A percentile compares a stretch with the other conserved stretches of the same genome.
Conservation (phyloP, 2,888 invertebrate species). For the Caenorhabditis sp. region DNA sequence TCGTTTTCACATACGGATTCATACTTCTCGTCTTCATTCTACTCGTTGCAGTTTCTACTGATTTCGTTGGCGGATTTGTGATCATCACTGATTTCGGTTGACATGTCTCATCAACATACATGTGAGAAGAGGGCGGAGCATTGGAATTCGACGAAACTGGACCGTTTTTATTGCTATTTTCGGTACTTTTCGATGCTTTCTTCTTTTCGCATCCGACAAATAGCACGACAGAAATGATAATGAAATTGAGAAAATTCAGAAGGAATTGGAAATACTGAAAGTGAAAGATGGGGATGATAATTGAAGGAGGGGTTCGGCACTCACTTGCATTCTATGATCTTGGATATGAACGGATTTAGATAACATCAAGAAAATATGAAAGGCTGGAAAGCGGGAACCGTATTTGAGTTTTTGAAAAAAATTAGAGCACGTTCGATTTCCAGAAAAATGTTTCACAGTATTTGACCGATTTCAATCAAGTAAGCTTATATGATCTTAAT, state of each 20-base stretch:
- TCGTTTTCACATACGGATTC: constrained; percentile 16
- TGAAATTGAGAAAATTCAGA: constrained; percentile 18
- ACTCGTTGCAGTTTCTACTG: not conserved
- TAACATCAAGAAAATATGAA: not conserved
- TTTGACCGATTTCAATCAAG: no score
- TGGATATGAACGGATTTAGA: not conserved
- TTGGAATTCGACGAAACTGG: not conserved
- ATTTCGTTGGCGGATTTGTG: not conserved
- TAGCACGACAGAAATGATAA: not conserved
- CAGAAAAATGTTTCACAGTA: not conserved
- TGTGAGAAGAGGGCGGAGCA: constrained; percentile 13
- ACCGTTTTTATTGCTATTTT: not conserved
- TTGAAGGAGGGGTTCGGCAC: not conserved
- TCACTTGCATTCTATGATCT: constrained; percentile 12
- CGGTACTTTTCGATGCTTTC: not conserved
- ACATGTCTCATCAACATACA: constrained; percentile 19
- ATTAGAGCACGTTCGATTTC: constrained; percentile 7
- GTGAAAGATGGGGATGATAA: not conserved
- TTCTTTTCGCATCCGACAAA: constrained; percentile 12
- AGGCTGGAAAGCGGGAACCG: not conserved
- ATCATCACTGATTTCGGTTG: not conserved
- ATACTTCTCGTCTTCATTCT: constrained; percentile 12
- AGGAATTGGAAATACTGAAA: constrained; percentile 10
- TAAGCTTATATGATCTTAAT: no score
- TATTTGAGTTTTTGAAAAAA: not conserved